Conservation (phyloP, 2,797 vertebrate genomes). For the Chiloscyllium punctatum region DNA sequence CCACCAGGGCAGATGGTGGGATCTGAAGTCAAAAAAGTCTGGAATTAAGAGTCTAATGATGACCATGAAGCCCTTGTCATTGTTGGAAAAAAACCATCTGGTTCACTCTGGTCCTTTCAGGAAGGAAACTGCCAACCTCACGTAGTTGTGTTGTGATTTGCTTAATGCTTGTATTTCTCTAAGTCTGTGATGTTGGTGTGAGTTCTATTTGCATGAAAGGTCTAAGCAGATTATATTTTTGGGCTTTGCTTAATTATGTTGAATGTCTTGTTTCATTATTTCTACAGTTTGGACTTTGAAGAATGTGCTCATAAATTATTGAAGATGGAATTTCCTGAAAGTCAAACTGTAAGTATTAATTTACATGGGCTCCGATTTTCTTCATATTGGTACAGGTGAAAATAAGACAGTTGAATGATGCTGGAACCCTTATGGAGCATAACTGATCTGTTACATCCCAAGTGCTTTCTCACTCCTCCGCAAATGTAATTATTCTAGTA, state of each 20-base stretch:
- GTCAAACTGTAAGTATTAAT: constrained; percentile 66
- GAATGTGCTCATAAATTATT: constrained; percentile 95
- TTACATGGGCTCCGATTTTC: neutral
- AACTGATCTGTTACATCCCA: neutral
- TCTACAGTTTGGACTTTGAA: constrained; percentile 93
- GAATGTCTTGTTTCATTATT: constrained; percentile 20
- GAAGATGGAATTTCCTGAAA: constrained; percentile 96
- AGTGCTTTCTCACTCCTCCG: neutral
- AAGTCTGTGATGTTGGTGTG: neutral
- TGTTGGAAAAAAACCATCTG: too few relatives aligned
- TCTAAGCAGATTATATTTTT: neutral
- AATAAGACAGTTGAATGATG: neutral
- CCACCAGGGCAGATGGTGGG: too few relatives aligned
- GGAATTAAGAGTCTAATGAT: too few relatives aligned
- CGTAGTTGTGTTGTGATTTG: too few relatives aligned
- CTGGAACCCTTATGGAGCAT: neutral
- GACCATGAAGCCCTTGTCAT: too few relatives aligned
- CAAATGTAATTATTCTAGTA: neutral
- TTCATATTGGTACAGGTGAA: too few relatives aligned
- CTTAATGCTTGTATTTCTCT: neutral
- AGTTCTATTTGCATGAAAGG: neutral
- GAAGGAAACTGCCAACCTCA: too few relatives aligned
- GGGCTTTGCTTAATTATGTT: neutral
- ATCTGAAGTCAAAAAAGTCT: too few relatives aligned
- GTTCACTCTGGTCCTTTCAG: too few relatives aligned